These are phyloP conservation scores for Spisula solida DNA, from an alignment of 2,888 invertebrate genomes.

Conservation along the genomic window DNA sequence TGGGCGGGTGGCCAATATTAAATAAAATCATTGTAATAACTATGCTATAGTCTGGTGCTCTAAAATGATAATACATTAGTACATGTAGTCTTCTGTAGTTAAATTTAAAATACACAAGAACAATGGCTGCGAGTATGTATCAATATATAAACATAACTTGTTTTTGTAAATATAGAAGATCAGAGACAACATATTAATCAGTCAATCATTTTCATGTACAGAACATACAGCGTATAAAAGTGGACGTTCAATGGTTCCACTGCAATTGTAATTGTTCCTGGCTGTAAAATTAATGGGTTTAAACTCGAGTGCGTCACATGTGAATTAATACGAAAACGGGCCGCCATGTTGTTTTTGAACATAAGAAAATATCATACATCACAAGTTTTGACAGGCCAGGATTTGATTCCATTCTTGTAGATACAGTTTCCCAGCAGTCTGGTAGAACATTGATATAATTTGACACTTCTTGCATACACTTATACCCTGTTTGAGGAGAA, in stretches of 20 bases:
- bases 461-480: not conserved
- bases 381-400: not conserved
- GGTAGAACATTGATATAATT: not conserved
- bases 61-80: no score
- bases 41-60: no score
- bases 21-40: no score
- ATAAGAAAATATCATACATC: not conserved
- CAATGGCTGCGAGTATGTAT: no score
- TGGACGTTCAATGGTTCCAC: not conserved
- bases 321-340: not conserved
- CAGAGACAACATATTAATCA: no score
- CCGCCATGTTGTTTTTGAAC: not conserved
- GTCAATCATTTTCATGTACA: no score
- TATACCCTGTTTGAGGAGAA: not conserved
- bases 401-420: not conserved
- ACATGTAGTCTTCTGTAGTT: no score
- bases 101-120: no score
- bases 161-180: no score
- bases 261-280: not conserved
- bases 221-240: no score
- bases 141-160: no score
- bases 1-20: no score
- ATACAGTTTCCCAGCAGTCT: not conserved
- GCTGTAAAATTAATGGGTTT: not conserved
- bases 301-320: not conserved